These are phyloP conservation scores for Coleophora deauratella DNA, from an alignment of 2,888 invertebrate species.

Conservation along the genomic window DNA sequence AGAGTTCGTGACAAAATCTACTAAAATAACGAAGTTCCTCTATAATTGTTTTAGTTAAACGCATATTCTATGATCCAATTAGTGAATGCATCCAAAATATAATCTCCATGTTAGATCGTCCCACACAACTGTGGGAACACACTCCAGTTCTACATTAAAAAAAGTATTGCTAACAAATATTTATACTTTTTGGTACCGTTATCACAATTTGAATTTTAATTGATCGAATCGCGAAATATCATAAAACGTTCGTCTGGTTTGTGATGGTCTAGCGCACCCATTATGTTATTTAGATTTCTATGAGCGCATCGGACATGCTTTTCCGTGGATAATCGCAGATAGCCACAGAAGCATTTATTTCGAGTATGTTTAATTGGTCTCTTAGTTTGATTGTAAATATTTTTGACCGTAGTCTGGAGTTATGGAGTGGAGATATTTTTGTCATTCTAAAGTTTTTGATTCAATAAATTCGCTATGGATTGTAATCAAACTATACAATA, in stretches of 20 bases:
- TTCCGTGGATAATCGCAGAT: conserved; percentile 51
- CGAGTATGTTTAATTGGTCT: background rate
- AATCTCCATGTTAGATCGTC: background rate
- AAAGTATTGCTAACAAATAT: conserved; percentile 34
- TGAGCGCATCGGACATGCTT: conserved; percentile 54
- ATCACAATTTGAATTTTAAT: conserved; percentile 17
- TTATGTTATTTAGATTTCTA: too few relatives aligned
- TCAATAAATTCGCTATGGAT: too few relatives aligned
- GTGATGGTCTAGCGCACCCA: too few relatives aligned
- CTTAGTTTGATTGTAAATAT: conserved; percentile 1
- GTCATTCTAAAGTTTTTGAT: too few relatives aligned
- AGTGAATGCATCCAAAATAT: background rate
- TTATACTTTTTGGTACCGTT: conserved; percentile 33
- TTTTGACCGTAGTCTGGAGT: too few relatives aligned
- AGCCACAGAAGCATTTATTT: conserved; percentile 55
- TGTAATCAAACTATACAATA: too few relatives aligned
- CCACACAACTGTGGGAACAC: too few relatives aligned
- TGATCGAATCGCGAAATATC: conserved; percentile 23
- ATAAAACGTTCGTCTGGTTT: conserved; percentile 21
- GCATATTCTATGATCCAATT: background rate
- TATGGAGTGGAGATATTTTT: too few relatives aligned
- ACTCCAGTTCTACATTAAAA: too few relatives aligned
- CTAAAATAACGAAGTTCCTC: background rate
- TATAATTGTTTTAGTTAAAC: background rate
- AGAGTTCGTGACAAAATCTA: too few relatives aligned